These are phyloP conservation scores for Variabilichromis moorii DNA, from an alignment of 2,113 vertebrate species.

Conservation along the genomic window DNA sequence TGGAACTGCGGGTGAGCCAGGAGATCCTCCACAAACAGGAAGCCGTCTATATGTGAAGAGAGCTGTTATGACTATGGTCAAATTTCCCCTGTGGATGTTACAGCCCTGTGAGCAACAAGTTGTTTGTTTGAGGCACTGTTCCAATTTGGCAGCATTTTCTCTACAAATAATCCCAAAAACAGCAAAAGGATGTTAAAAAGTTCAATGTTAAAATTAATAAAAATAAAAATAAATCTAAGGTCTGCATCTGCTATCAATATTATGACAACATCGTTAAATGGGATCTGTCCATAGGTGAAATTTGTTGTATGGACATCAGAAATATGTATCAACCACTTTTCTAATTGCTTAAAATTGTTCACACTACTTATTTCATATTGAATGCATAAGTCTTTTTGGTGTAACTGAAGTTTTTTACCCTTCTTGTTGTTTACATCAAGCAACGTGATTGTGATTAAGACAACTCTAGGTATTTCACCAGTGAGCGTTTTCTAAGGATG, in stretches of 20 bases:
- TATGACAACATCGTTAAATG: accelerated
- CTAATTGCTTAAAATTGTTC: neutral
- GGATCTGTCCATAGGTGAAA: neutral
- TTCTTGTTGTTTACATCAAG: neutral
- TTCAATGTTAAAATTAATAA: neutral
- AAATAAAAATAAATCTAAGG: neutral
- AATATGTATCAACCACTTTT: neutral
- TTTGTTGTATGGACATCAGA: accelerated
- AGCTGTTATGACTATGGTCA: neutral
- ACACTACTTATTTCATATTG: neutral
- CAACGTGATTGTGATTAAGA: neutral
- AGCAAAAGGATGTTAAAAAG: neutral
- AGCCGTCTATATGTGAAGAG: constrained; percentile 76
- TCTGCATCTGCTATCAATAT: neutral
- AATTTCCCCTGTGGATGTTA: neutral
- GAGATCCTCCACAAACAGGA: constrained; percentile 72
- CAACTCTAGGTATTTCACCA: neutral
- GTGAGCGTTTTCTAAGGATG: neutral
- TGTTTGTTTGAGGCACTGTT: neutral
- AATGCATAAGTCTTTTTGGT: neutral
- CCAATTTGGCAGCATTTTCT: neutral
- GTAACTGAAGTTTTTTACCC: neutral
- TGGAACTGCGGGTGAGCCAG: constrained; percentile 74
- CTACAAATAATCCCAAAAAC: neutral
- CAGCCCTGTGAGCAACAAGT: neutral